Conservation (phyloP, 2,888 invertebrate species). For the Sepiola atlantica region DNA sequence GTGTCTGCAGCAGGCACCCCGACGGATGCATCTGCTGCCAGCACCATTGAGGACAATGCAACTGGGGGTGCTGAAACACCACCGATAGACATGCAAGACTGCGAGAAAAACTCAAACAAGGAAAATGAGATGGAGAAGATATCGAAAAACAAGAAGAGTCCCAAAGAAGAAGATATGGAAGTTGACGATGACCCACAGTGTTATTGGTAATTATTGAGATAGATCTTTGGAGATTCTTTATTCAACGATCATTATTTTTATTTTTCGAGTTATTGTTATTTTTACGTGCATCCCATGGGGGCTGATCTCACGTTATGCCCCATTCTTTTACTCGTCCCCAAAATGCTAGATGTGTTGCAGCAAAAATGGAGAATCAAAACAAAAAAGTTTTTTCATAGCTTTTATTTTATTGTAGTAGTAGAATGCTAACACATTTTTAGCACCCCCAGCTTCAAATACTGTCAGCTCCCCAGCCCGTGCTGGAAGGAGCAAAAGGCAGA, state of each 20-base stretch:
- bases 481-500: too few species aligned
- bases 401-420: too few species aligned
- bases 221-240: neutral
- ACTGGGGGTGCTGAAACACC: neutral
- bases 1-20: slow-evolving; percentile 18
- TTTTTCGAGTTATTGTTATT: too few species aligned
- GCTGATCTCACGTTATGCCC: too few species aligned
- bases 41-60: neutral
- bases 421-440: too few species aligned
- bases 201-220: slow-evolving; percentile 39
- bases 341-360: too few species aligned
- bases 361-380: too few species aligned
- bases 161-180: slow-evolving; percentile 25
- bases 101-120: neutral
- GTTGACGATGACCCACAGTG: slow-evolving; percentile 2
- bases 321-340: too few species aligned
- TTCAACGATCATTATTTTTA: neutral
- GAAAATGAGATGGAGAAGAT: slow-evolving; percentile 20
- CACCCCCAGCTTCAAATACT: too few species aligned
- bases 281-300: too few species aligned
- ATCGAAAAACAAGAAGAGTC: neutral
- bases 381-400: too few species aligned
- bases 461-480: too few species aligned
- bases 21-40: neutral
- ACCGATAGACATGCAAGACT: neutral